Percentiles rank a stretch among this genome's conserved stretches.
These are phyloP conservation scores for Nothobranchius kuhntae DNA, from an alignment of 2,113 vertebrate genomes.

Conservation along the genomic window DNA sequence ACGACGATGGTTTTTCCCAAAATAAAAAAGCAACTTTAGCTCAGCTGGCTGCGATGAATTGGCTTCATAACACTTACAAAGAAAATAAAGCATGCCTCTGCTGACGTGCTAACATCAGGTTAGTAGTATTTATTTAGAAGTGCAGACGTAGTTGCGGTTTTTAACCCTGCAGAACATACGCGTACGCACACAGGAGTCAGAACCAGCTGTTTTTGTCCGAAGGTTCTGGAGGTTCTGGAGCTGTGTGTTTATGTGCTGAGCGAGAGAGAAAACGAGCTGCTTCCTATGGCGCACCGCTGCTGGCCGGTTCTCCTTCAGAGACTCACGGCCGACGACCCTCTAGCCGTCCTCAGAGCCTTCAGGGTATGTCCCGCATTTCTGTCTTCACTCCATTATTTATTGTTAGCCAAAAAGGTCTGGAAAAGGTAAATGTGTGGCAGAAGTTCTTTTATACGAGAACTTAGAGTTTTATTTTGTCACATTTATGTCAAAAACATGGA, in stretches of 20 bases:
- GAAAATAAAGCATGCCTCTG: no score
- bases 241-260: slow-evolving; percentile 84
- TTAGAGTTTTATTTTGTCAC: no score
- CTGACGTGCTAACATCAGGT: no score
- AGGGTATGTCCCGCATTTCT: slow-evolving; percentile 77
- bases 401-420: not conserved
- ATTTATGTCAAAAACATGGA: no score
- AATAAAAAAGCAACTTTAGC: no score
- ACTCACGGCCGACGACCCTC: slow-evolving; percentile 86
- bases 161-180: not conserved
- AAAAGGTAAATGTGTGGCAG: not conserved
- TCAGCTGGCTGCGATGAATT: not conserved
- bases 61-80: not conserved
- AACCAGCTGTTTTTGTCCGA: not conserved
- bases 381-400: not conserved
- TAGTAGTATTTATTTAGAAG: not conserved
- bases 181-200: not conserved
- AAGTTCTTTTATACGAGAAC: not conserved
- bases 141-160: no score
- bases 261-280: slow-evolving; percentile 82
- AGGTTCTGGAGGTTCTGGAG: slow-evolving; percentile 90
- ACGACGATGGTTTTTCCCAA: no score
- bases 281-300: slow-evolving; percentile 89
- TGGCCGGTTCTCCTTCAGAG: slow-evolving; percentile 90
- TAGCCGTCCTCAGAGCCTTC: slow-evolving; percentile 89